These are phyloP conservation scores for Amphiura filiformis DNA, from an alignment of 35 echinoderm and acorn worm genomes.

Conservation along the genomic window DNA sequence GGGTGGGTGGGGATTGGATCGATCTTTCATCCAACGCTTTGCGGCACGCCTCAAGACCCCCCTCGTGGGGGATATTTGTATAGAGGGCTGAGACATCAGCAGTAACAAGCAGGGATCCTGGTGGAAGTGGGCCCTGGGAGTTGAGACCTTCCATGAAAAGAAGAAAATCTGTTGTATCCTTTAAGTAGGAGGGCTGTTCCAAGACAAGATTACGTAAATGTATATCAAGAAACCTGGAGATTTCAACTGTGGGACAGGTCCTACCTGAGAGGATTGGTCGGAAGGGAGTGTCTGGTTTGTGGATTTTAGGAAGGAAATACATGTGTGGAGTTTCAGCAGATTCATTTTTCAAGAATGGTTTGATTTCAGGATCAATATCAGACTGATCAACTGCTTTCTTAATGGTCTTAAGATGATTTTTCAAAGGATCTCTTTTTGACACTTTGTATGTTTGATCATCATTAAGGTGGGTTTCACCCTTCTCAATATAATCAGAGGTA, in stretches of 20 bases:
- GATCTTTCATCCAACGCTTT: slow-evolving; percentile 19
- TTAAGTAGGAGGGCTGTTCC: slow-evolving; percentile 1
- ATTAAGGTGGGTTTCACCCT: neutral
- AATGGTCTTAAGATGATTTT: neutral
- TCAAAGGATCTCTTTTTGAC: neutral
- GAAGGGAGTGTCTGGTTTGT: too few relatives aligned
- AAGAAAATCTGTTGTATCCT: slow-evolving; percentile 35
- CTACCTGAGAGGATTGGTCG: neutral
- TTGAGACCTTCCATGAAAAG: neutral
- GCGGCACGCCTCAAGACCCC: neutral
- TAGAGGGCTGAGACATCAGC: slow-evolving; percentile 35
- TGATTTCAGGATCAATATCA: neutral
- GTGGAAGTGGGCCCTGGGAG: neutral
- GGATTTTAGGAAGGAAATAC: too few relatives aligned
- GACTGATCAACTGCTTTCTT: neutral
- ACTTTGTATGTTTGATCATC: neutral
- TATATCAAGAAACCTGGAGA: slow-evolving; percentile 13
- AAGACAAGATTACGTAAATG: neutral
- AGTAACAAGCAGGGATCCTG: neutral
- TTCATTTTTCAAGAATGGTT: neutral
- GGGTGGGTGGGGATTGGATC: neutral
- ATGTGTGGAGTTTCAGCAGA: neutral
- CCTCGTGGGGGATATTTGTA: slow-evolving; percentile 26
- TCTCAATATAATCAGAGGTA: neutral
- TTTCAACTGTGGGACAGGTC: neutral